Evolutionary conservation across 2,888 invertebrate species (phyloP), one percentile per base, ranked within the genome.

Genomic region (Acholoe squamosa): DNA sequence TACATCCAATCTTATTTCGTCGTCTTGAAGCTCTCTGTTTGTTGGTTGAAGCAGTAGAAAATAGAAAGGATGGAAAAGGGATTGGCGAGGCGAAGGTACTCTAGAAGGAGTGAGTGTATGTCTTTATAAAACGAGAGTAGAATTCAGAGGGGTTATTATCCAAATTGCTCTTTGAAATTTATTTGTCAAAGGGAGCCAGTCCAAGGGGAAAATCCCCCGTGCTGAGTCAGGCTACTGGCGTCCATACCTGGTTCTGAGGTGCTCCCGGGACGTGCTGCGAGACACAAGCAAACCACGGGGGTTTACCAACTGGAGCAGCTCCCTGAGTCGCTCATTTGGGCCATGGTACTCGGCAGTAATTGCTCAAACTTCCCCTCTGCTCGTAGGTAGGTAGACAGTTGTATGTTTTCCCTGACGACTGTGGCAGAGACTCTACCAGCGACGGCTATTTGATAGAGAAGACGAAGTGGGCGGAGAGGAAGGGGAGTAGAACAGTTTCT

Each of bases 131-230:
- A 28, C 3, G 25, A 16, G 31, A 28, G 25, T 28, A n/a, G 31
- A 71, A 71, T 71, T 71, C 71, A 71, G 71, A 25, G 3, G 22
- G 71, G 71, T 71, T 71, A 28, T 71, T 71, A 71, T 71, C 71
- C 71, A 71, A 61, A 71, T 71, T 71, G 25, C 71, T 28, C n/a
- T 71, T 71, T 71, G 71, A 71, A 71, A 71, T 71, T 25, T 14
- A 25, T 25, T 28, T 71, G 12, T 25, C 25, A 71, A 71, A 28
- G 28, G 3, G n/a, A 28, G 3, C 28, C 71, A 28, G 71, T 1
- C 71, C 71, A 14, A 71, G 28, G 31, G 71, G 71, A 71, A 71
- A 61, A 61, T 61, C 12, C 61, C n/a, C 3, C 61, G 3, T 61
- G 61, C 61, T 61, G n/a, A n/a, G 61, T 7, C 7, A 19, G 12